Conservation (phyloP, 2,888 invertebrate species). For the Cantharis flavilabris region DNA sequence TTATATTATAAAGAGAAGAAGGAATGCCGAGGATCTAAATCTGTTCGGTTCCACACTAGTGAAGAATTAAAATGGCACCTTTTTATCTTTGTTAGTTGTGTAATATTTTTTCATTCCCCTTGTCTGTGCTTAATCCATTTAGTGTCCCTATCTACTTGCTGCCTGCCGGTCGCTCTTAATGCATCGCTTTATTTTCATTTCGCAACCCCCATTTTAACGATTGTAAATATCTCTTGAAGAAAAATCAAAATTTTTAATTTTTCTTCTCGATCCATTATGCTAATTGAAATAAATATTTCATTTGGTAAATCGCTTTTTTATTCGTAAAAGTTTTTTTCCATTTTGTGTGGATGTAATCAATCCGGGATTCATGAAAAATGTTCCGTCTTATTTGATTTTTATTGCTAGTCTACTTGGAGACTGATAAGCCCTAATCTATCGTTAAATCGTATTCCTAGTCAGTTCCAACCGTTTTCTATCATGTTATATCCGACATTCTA, state of each 20-base stretch:
- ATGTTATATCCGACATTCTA: constrained; percentile 32
- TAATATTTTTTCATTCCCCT: constrained; percentile 53
- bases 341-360: not conserved
- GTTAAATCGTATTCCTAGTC: constrained; percentile 38
- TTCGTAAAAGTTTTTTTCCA: not conserved
- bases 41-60: constrained; percentile 32
- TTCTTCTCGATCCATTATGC: not conserved
- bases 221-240: constrained; percentile 23
- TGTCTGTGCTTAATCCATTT: constrained; percentile 51
- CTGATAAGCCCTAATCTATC: constrained; percentile 41
- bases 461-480: constrained; percentile 36
- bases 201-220: constrained; percentile 34
- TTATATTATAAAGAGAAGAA: not conserved
- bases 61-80: constrained; percentile 49
- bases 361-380: constrained; percentile 12
- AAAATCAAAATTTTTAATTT: constrained; percentile 1
- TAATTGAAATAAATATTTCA: constrained; percentile 5
- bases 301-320: not conserved
- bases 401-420: constrained; percentile 34
- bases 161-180: constrained; percentile 50
- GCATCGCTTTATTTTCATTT: constrained; percentile 50
- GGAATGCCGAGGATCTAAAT: constrained; percentile 22
- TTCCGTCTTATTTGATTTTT: constrained; percentile 12
- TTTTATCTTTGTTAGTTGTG: constrained; percentile 50
- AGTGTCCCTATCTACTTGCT: constrained; percentile 42